Evolutionary conservation across 2,888 invertebrate species (phyloP), one percentile per base, ranked within the genome.

Genomic region (Apotomis betuletana): DNA sequence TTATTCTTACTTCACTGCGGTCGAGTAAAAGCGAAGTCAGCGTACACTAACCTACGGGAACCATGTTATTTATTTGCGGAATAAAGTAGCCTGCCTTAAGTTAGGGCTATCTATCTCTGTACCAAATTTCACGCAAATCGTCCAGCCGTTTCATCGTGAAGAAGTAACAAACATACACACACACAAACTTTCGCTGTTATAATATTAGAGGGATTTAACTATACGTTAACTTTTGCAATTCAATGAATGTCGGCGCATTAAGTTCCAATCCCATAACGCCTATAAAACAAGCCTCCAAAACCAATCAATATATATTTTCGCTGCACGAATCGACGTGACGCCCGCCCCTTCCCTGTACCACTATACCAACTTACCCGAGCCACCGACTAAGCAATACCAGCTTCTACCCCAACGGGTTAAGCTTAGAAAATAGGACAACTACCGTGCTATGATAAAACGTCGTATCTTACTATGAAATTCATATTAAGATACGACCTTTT

Each of bases 241-340:
- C 36, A 27, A 52, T 46, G 55, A 46, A 57, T 55, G 44, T 27
- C 55, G 36, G 46, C 0, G 65, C 27, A 57, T 57, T 15, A 44
- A 57, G 46, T 3, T 65, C 46, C 46, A 9, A 27, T 57, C 55
- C 3, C 46, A 46, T 41, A 57, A 12, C 12, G 63, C 15, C 57
- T 65, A 57, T 46, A 12, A 64, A 64, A 63, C 63, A 54, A 65
- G 65, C 57, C 55, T 55, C 55, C 65, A 55, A 57, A 65, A 65
- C 65, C 65, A 65, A 65, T 65, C 65, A 65, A 65, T 65, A 65
- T 65, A 57, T 65, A 27, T 65, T 65, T 65, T 65, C 55, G 65
- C 65, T 65, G 65, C 36, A 65, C 65, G 55, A 57, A 65, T 57
- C 55, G 65, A 57, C 41, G 55, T 65, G 65, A 57, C 65, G 65